phyloP scores from a whole-genome alignment of 2,113 vertebrate species.

The Numida meleagris region DNA sequence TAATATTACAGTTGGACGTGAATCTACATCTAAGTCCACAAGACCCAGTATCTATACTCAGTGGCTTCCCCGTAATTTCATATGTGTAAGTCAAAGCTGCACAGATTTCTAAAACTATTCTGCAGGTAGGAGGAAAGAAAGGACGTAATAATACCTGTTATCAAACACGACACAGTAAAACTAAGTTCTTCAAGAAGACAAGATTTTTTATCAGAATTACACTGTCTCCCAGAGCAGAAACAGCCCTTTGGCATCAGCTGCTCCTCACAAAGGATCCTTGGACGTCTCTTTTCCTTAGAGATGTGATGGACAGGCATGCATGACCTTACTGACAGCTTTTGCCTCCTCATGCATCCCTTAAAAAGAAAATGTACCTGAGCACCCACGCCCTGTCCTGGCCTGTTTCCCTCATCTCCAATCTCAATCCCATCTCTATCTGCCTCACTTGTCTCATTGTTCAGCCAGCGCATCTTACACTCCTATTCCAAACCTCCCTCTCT shows the following conservation, averaged over 20 bases:
- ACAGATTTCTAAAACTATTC: background rate
- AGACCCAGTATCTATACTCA: background rate
- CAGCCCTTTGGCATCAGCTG: background rate
- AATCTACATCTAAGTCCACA: background rate
- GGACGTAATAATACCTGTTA: background rate
- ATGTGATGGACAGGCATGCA: background rate
- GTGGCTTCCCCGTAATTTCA: background rate
- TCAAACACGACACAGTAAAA: background rate
- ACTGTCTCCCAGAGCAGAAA: background rate
- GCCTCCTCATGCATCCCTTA: background rate
- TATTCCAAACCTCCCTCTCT: background rate
- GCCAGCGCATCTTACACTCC: background rate
- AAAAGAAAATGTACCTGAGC: accelerated
- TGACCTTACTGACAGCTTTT: background rate
- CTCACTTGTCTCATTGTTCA: background rate
- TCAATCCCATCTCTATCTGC: background rate
- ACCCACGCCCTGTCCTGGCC: background rate
- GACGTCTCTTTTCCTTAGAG: background rate
- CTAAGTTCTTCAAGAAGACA: background rate
- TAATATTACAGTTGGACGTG: background rate
- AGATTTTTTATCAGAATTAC: background rate
- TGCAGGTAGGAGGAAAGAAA: background rate
- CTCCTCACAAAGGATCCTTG: background rate
- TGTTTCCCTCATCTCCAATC: background rate
- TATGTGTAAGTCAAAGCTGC: background rate